Base-by-base conservation (phyloP, 2,113 vertebrate genomes). In the Callopanchax toddi region DNA sequence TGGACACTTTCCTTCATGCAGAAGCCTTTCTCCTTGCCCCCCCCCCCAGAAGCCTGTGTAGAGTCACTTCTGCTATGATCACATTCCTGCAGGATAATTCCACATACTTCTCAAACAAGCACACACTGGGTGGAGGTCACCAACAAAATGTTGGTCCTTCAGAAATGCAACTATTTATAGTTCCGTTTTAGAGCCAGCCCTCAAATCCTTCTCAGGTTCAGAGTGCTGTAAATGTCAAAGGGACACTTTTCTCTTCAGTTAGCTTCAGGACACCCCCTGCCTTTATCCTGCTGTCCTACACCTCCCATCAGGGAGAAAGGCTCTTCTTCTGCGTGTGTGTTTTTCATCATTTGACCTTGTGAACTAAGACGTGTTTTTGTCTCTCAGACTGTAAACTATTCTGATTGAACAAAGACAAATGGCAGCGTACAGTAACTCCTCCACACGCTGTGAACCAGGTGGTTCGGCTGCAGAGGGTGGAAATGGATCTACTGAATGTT, bases 161-260 rank as follows among this genome's bases (percentile, higher is more conserved):
- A 49, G 25, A 76, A 51, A 29, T 10, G 10, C 18, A 39, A 45
- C 45, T 64, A 84, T 71, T n/a, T 46, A 66, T 76, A 86, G 82
- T 48, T 29, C 45, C 39, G 21, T 60, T 58, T 40, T 42, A 63
- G 2, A 61, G 29, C 1, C 61, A 22, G 40, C 22, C 48, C 20
- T 52, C 23, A 61, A 63, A 65, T 68, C 55, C 73, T 25, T 70
- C 17, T 83, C 77, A 73, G 69, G 64, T 74, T 63, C 70, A 81
- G 46, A 66, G 68, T 1, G 50, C 67, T 78, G 72, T 17, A 83
- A 83, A 83, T 85, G 72, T 84, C 79, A 88, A 13, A 63, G 43
- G 22, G 23, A 45, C 60, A 45, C 25, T 34, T 46, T 34, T 71
- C 51, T 34, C 12, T 26, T 20, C 16, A 21, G 25, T 13, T 2